Evolutionary conservation across 2,797 vertebrate species (phyloP).

Genomic region (Hyperoplus lanceolatus): DNA sequence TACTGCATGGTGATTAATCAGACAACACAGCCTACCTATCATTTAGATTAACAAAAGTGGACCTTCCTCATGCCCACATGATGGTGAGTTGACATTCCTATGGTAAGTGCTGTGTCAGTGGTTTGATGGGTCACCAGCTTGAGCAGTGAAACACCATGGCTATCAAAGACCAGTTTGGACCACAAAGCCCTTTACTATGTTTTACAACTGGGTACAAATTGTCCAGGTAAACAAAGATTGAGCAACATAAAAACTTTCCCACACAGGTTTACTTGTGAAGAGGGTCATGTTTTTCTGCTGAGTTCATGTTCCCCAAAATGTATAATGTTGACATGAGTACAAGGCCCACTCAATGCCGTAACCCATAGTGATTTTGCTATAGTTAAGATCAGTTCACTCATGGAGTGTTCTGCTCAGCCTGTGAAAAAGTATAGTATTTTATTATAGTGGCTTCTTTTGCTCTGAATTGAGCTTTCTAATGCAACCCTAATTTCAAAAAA

Average conservation of each 20-base stretch:
- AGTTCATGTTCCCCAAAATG: constrained; percentile 14
- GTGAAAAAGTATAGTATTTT: too few species aligned
- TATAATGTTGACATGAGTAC: constrained; percentile 21
- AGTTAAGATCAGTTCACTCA: too few species aligned
- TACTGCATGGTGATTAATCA: constrained; percentile 1
- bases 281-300: constrained; percentile 8
- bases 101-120: neutral
- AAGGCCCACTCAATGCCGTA: constrained; percentile 23
- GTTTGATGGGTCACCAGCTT: neutral
- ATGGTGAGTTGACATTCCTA: neutral
- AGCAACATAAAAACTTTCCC: neutral
- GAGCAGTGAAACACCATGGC: neutral
- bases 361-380: neutral
- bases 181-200: neutral
- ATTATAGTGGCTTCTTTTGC: too few species aligned
- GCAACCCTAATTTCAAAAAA: too few species aligned
- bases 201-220: neutral
- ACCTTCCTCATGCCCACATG: neutral
- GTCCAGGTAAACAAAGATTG: neutral
- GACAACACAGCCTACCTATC: neutral
- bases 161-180: too few species aligned
- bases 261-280: neutral
- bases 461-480: too few species aligned
- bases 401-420: too few species aligned
- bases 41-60: constrained; percentile 8